phyloP scores from a whole-genome alignment of 2,888 invertebrate genomes.

The Sinopyrophorus schimmeli region DNA sequence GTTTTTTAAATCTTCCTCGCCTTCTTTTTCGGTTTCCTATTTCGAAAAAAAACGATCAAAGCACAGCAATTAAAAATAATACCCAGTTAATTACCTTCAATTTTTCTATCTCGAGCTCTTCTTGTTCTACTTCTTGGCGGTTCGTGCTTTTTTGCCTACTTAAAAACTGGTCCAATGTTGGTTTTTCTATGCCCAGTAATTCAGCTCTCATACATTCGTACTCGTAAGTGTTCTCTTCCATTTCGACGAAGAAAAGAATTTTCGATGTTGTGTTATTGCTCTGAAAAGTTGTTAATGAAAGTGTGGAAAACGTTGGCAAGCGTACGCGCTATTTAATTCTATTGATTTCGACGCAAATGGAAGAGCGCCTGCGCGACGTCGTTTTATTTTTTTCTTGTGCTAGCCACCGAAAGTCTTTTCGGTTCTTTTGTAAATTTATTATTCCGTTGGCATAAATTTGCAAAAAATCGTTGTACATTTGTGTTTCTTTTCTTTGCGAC shows the following conservation, averaged over 20 bases:
- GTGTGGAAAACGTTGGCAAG: constrained; percentile 6
- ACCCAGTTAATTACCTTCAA: constrained; percentile 50
- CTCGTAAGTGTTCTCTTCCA: constrained; percentile 71
- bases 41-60: constrained; percentile 6
- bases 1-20: constrained; percentile 64
- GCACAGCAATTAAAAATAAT: background rate
- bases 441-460: too few relatives aligned
- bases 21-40: constrained; percentile 67
- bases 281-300: too few relatives aligned
- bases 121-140: constrained; percentile 56
- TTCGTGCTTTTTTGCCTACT: constrained; percentile 58
- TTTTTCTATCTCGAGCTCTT: constrained; percentile 60
- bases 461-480: too few relatives aligned
- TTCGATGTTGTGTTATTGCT: too few relatives aligned
- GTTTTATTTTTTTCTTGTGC: too few relatives aligned
- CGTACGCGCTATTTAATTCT: too few relatives aligned
- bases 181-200: constrained; percentile 71
- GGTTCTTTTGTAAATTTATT: too few relatives aligned
- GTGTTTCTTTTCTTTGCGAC: too few relatives aligned
- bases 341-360: too few relatives aligned
- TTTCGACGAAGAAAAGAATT: constrained; percentile 46
- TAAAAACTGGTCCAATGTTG: constrained; percentile 68
- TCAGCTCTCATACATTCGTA: constrained; percentile 80
- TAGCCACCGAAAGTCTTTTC: too few relatives aligned
- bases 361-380: too few relatives aligned